Evolutionary conservation across 2,797 vertebrate species (phyloP).

Genomic region (Sebastes elongatus): DNA sequence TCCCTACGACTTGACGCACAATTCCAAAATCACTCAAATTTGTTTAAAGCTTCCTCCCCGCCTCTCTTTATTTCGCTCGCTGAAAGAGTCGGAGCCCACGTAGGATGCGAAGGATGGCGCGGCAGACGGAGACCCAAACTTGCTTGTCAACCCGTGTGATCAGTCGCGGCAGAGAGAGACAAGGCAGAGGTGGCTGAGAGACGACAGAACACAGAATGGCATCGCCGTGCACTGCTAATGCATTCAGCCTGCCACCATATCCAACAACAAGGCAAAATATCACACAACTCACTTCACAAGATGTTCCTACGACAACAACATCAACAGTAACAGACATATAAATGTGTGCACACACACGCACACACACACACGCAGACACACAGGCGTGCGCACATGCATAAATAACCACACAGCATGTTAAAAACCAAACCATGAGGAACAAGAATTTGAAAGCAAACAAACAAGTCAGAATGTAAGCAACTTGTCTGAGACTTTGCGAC

Average conservation of each 20-base stretch:
- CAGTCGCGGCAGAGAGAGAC: conserved; percentile 72
- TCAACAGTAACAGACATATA: conserved; percentile 67
- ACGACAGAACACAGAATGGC: conserved; percentile 78
- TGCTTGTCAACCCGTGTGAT: conserved; percentile 83
- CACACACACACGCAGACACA: conserved; percentile 45
- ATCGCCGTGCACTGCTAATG: conserved; percentile 70
- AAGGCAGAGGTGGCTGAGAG: conserved; percentile 76
- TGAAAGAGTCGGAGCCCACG: conserved; percentile 64
- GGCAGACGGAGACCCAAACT: conserved; percentile 76
- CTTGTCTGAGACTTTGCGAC: conserved; percentile 64
- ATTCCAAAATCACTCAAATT: conserved; percentile 61
- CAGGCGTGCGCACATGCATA: conserved; percentile 72
- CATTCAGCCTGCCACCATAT: conserved; percentile 80
- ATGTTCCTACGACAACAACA: conserved; percentile 77
- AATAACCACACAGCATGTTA: conserved; percentile 66
- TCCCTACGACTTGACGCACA: conserved; percentile 50
- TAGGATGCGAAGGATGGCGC: conserved; percentile 50
- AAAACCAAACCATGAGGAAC: conserved; percentile 66
- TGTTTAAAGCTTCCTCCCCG: conserved; percentile 61
- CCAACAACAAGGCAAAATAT: conserved; percentile 81
- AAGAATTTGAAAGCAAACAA: conserved; percentile 75
- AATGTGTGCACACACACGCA: conserved; percentile 26
- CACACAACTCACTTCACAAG: conserved; percentile 80
- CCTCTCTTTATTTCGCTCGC: conserved; percentile 57
- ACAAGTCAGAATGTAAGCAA: conserved; percentile 75